These are phyloP conservation scores for Gyrodactylus salaris DNA, from an alignment of 1,140 invertebrate genomes.

Conservation along the genomic window DNA sequence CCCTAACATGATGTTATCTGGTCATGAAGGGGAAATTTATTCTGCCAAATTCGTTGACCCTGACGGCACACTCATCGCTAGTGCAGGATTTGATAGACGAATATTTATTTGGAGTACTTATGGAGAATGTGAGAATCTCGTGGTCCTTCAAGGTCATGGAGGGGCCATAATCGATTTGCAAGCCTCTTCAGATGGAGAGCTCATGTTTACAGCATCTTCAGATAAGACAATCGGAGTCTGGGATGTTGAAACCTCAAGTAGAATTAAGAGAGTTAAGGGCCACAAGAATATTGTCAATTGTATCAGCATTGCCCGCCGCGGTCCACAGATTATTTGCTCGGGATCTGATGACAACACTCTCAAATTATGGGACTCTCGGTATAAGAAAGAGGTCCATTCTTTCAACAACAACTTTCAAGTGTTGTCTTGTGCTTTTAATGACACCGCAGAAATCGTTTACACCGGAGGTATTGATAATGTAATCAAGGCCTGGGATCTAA, in stretches of 20 bases:
- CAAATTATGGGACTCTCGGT: conserved; percentile 39
- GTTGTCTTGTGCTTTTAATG: conserved; percentile 65
- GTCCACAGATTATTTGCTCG: conserved; percentile 51
- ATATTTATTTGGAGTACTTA: conserved; percentile 96
- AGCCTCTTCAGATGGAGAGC: conserved; percentile 57
- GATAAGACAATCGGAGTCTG: conserved; percentile 75
- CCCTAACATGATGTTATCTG: conserved; percentile 79
- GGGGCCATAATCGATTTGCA: conserved; percentile 82
- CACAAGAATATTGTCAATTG: conserved; percentile 43
- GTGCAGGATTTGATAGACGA: conserved; percentile 72
- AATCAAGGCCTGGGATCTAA: conserved; percentile 73
- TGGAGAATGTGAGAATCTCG: conserved; percentile 85
- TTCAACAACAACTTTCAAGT: conserved; percentile 49
- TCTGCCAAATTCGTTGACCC: conserved; percentile 63
- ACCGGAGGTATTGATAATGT: conserved; percentile 84
- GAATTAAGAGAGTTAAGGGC: conserved; percentile 57
- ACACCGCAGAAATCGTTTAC: conserved; percentile 56
- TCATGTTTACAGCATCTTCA: conserved; percentile 38
- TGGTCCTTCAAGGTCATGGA: conserved; percentile 50
- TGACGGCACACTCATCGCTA: conserved; percentile 61
- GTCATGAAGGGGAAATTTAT: conserved; percentile 83
- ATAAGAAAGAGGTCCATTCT: conserved; percentile 39
- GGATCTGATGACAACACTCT: conserved; percentile 58
- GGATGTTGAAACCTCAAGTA: conserved; percentile 50
- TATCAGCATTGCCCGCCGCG: conserved; percentile 36